Evolutionary conservation across 2,888 invertebrate genomes (phyloP), one percentile per base, ranked within the genome.

Genomic region (Tinea pellionella): DNA sequence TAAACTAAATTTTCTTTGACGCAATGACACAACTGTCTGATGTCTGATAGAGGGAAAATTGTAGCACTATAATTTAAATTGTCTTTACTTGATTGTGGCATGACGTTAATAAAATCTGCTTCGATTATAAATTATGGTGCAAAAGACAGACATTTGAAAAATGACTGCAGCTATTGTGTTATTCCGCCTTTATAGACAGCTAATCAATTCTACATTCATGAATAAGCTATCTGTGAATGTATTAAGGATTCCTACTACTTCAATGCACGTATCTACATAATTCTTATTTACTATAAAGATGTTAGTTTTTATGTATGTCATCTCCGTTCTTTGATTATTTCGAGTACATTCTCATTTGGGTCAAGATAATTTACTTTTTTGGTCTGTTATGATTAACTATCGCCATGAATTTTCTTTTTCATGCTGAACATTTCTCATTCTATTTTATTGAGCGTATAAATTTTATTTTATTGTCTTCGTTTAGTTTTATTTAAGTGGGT

Each of bases 391-490:
- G 53, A 53, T 53, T 53, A 53, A 53, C 53, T 53, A 53, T 24
- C 53, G 53, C 24, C 24, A 53, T 53, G 53, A 53, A 53, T 53
- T 53, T 53, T 12, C 53, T 18, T 53, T 18, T 19, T 53, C 24
- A 9, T 53, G 53, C 19, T 24, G 19, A 53, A 24, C 53, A 53
- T 53, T 53, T 53, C 53, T 53, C 53, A 53, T 53, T 53, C 19
- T 53, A 24, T 24, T 53, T 53, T 53, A 53, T 53, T 24, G 53
- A 53, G 53, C 53, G 18, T 53, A 53, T 53, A 53, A 53, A 18
- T 53, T 53, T 53, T 53, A 53, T 53, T 53, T 53, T 53, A 53
- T 53, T 53, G 53, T 53, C n/a, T 53, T 24, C 53, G 53, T 53
- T 53, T 53, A 53, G 53, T 53, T 53, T 53, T 24, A 53, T 53